Percentiles rank a stretch among this genome's conserved stretches.
phyloP scores from a whole-genome alignment of 2,113 vertebrate species.

The Pterocles burchelli region DNA sequence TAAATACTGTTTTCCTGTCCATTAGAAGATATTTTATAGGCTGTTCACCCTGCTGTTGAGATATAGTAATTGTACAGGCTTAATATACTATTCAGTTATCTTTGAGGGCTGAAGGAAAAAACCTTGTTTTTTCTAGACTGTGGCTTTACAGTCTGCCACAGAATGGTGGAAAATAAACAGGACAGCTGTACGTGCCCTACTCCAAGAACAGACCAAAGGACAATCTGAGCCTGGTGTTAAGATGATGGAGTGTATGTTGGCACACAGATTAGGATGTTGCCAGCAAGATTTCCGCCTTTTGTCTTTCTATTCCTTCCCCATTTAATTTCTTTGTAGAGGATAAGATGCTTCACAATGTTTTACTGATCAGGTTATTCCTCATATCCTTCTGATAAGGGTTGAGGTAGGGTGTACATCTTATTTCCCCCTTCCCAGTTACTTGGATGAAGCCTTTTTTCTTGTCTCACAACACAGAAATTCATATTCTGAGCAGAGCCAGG shows the following conservation, averaged over 20 bases:
- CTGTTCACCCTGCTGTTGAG: background rate
- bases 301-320: background rate
- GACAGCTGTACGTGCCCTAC: background rate
- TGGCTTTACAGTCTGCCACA: background rate
- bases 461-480: background rate
- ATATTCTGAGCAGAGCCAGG: background rate
- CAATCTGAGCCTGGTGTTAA: background rate
- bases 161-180: background rate
- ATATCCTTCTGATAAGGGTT: background rate
- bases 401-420: background rate
- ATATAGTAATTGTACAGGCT: background rate
- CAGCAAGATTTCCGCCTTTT: background rate
- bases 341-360: background rate
- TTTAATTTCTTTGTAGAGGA: background rate
- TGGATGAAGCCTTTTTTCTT: background rate
- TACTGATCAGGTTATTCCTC: background rate
- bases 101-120: background rate
- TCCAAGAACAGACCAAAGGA: background rate
- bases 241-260: background rate
- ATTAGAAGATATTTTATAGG: background rate
- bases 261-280: background rate
- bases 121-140: background rate
- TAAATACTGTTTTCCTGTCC: background rate
- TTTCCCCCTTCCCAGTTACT: background rate
- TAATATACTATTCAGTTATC: background rate